Percentiles rank a stretch among this genome's conserved stretches.
These are phyloP conservation scores for Gadus macrocephalus DNA, from an alignment of 2,113 vertebrate species.

Conservation along the genomic window DNA sequence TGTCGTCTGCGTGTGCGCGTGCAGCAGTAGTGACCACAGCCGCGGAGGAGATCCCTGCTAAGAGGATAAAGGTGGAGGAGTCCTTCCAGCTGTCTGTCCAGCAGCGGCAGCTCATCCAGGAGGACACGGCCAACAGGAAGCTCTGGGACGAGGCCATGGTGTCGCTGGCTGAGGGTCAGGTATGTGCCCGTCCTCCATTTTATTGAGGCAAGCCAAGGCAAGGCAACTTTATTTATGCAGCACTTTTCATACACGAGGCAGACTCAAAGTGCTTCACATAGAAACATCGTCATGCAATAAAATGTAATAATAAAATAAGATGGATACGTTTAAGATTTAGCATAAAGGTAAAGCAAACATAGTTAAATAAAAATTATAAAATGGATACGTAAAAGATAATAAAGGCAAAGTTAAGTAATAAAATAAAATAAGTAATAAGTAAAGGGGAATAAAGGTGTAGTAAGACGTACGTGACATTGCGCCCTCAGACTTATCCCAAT, in stretches of 20 bases:
- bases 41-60: slow-evolving; percentile 68
- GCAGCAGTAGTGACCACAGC: slow-evolving; percentile 40
- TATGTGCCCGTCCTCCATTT: slow-evolving; percentile 60
- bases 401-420: neutral
- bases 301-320: no score
- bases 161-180: slow-evolving; percentile 89
- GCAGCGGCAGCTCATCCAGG: slow-evolving; percentile 84
- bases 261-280: no score
- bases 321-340: no score
- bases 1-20: slow-evolving; percentile 42
- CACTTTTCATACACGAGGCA: no score
- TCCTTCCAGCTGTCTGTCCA: slow-evolving; percentile 88
- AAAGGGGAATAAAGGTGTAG: no score
- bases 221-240: neutral
- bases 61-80: slow-evolving; percentile 83
- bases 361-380: neutral
- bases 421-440: no score
- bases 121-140: slow-evolving; percentile 92
- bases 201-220: neutral
- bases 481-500: no score
- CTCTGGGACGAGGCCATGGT: slow-evolving; percentile 93
- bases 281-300: no score
- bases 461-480: no score
- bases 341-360: neutral
- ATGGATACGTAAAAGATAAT: neutral